Base-by-base conservation (phyloP, 2,888 invertebrate genomes). In the Agonum fuliginosum region DNA sequence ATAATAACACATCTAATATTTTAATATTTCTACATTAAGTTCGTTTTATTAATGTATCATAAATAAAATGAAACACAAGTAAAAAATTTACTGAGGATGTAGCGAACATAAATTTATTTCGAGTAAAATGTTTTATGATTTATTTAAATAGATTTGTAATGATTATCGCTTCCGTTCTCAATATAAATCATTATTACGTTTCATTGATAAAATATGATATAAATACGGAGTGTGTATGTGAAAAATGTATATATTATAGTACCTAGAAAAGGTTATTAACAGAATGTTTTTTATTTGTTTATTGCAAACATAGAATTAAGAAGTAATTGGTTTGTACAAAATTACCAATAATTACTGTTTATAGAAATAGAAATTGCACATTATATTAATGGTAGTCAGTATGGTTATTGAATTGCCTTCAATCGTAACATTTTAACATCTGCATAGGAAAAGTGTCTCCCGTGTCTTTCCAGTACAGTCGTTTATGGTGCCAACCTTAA, bases 41-140 rank as follows among this genome's bases (percentile, higher is more conserved):
- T n/a, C n/a, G n/a, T n/a, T n/a, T n/a, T n/a, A n/a, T n/a, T n/a
- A n/a, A n/a, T n/a, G n/a, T n/a, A n/a, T n/a, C n/a, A n/a, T n/a
- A n/a, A n/a, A n/a, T n/a, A n/a, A n/a, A n/a, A n/a, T n/a, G n/a
- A n/a, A n/a, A n/a, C n/a, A n/a, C 17, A 19, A 46, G 1, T 46
- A 46, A 54, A 54, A 54, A 62, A 34, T 2, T 1, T 34, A 3
- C 3, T 48, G 3, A 34, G 62, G 34, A 62, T 62, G 62, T 62
- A 34, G 14, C 34, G 5, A 14, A 3, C 62, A 62, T 62, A 34
- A 34, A 62, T 34, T 30, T 62, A 62, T 62, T 62, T 62, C 17
- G 30, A 62, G 30, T 62, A 34, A 48, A 62, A 62, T 62, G n/a
- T 62, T 62, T 34, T 62, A 62, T 62, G 62, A 62, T 62, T 62